Conservation (phyloP, 2,797 vertebrate species). For the Acipenser oxyrinchus region DNA sequence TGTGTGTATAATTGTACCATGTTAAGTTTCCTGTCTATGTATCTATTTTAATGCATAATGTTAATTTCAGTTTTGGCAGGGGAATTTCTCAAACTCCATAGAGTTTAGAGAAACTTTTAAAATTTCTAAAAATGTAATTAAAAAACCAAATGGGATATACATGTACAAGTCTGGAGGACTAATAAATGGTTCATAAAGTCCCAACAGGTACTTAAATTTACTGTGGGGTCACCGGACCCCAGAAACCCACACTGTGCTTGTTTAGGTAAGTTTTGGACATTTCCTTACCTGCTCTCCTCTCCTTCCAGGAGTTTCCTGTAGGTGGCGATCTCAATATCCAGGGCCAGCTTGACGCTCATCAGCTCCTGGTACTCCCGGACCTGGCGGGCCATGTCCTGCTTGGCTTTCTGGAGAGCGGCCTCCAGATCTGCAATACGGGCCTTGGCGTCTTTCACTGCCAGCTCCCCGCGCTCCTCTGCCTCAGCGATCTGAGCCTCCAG, state of each 20-base stretch:
- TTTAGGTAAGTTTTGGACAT: neutral
- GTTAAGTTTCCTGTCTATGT: too few species aligned
- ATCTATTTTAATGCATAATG: too few species aligned
- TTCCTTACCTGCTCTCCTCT: conserved; percentile 56
- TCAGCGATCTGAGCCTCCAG: conserved; percentile 58
- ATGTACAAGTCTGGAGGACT: neutral
- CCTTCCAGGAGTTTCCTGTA: conserved; percentile 68
- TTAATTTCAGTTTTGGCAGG: too few species aligned
- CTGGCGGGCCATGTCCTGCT: conserved; percentile 83
- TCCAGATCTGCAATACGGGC: conserved; percentile 73
- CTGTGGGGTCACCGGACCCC: neutral
- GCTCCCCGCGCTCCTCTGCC: conserved; percentile 65
- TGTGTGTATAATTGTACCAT: conserved; percentile 13
- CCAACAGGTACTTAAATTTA: neutral
- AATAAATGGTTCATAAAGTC: neutral
- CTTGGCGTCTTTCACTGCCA: conserved; percentile 63
- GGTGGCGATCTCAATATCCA: conserved; percentile 87
- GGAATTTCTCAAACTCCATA: too few species aligned
- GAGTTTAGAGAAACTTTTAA: too few species aligned
- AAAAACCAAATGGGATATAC: conserved; percentile 17
- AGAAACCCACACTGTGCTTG: neutral
- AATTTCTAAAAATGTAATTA: too few species aligned
- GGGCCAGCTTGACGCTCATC: conserved; percentile 82
- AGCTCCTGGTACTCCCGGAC: conserved; percentile 86
- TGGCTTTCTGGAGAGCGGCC: conserved; percentile 74